Evolutionary conservation across 1,140 invertebrate species (phyloP), one percentile per base, ranked within the genome.

Genomic region (Berghia stephanieae): DNA sequence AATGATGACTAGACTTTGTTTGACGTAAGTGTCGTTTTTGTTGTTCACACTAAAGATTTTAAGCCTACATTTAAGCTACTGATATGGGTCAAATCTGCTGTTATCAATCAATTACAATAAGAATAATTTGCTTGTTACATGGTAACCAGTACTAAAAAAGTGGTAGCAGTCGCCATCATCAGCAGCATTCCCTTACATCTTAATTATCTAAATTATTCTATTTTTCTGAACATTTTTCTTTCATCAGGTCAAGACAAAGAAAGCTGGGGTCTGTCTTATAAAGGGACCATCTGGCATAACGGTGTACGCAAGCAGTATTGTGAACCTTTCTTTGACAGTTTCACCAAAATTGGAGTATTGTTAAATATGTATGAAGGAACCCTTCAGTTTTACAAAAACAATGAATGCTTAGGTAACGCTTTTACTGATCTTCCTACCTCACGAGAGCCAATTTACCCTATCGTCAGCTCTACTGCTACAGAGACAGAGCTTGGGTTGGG

Each of bases 251-350:
- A 81, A 49, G 84, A 86, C 72, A 72, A 68, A 24, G 80, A 86
- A 52, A 85, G 84, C 68, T 86, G 85, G 85, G 85, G 85, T 13
- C 66, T 86, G 24, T 85, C 84, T 13, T 85, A 85, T 80, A 85
- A 85, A 70, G 85, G 85, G 1, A 80, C 60, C 13, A 80, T 83
- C n/a, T 85, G 81, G 78, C 84, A 86, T 67, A 75, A 78, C 36
- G 85, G 85, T 18, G 40, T 80, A 42, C 74, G 78, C 16, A 44
- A 52, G 13, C 40, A 78, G 42, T 86, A 83, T 60, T 86, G 85
- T 81, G 81, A 84, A 38, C 84, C 85, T 40, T 81, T 86, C 46
- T 86, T 78, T 76, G 82, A 84, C 21, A 52, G 75, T n/a, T 69
- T 71, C 1, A 86, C 85, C 2, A 76, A 83, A 6, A 85, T 86